Evolutionary conservation across 2,888 invertebrate species (phyloP), one percentile per base, ranked within the genome.

Genomic region (Malthinus flaveolus): DNA sequence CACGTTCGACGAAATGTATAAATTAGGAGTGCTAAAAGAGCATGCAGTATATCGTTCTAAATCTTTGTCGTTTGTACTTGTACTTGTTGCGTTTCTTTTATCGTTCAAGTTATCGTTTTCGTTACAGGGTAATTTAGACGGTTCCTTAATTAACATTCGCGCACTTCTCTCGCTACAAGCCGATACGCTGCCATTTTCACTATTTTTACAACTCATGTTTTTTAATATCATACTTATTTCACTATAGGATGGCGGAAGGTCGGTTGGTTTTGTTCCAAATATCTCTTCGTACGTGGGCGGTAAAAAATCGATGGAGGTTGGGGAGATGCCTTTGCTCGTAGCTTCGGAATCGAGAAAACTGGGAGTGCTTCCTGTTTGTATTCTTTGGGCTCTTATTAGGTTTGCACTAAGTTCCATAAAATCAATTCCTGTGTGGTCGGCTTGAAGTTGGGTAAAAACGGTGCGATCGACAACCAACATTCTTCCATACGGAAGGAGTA

Each of bases 381-480:
- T 68, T 32, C 71, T 69, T 59, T 81, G 81, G 2, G 80, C 77
- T 3, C 81, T 74, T 45, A 83, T 79, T 11, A 82, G 74, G 64
- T 80, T 81, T 51, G 82, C 81, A 13, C 82, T 81, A 32, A 83
- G 72, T 67, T 83, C 82, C 70, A 82, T 79, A 52, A 83, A 73
- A 65, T 83, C 83, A 56, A 83, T 72, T 37, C 82, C 82, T 64
- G 74, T 69, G 34, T 73, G 69, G 62, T 76, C 75, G 11, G 75
- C 72, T 73, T 81, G 81, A 23, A 83, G 75, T 64, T 81, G 81
- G 7, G 79, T 79, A 63, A 83, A 81, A 48, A 83, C 80, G n/a
- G 79, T 78, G 36, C 82, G 78, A 66, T 83, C 83, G 11, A 83
- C 83, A 31, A 83, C 82, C 42, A 83, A 75, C 83, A 83, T 83